Conservation (phyloP, 2,797 vertebrate species). For the Rachycentron canadum region DNA sequence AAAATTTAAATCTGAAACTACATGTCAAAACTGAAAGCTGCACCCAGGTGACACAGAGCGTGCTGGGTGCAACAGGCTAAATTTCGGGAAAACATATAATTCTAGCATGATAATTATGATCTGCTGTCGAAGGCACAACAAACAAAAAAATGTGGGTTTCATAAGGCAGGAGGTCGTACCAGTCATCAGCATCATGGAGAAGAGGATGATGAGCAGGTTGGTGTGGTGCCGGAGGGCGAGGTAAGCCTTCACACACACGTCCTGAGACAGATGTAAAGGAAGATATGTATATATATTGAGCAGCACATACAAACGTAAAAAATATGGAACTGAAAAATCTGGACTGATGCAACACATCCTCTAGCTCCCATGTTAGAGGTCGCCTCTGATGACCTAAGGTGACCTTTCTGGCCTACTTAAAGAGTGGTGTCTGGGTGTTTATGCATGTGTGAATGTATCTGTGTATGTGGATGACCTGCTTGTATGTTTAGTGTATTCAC, state of each 20-base stretch:
- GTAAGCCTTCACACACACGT: constrained; percentile 95
- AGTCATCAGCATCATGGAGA: constrained; percentile 99
- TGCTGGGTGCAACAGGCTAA: too few species aligned
- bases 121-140: not conserved
- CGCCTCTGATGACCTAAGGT: not conserved
- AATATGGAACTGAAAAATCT: not conserved
- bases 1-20: too few species aligned
- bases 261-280: constrained; percentile 77
- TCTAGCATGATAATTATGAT: not conserved
- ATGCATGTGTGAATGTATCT: not conserved
- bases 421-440: not conserved
- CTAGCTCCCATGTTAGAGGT: not conserved
- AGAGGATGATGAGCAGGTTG: constrained; percentile 97
- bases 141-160: not conserved
- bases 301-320: not conserved
- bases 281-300: not conserved
- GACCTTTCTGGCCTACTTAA: not conserved
- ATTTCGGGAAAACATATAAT: too few species aligned
- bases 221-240: constrained; percentile 97
- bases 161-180: constrained; percentile 67
- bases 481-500: not conserved
- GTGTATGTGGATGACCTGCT: not conserved
- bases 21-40: too few species aligned
- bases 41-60: not conserved
- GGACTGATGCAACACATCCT: not conserved